phyloP scores from a whole-genome alignment of 2,888 invertebrate species.

The Chrysomela aeneicollis region DNA sequence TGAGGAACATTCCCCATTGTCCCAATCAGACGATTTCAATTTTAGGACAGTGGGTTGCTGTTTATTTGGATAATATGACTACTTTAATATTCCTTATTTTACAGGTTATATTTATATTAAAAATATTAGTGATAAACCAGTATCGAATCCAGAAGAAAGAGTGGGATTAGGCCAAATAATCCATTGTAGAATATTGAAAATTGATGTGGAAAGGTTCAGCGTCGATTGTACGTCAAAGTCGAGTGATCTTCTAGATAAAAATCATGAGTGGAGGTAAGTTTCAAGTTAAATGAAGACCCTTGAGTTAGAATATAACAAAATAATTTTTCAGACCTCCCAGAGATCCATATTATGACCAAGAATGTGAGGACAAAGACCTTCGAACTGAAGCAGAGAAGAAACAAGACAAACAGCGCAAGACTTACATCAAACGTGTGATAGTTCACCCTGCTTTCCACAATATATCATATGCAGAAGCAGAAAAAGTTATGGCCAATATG shows the following conservation, averaged over 20 bases:
- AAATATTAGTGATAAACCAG: constrained; percentile 92
- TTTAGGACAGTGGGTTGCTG: no score
- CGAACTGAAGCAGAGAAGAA: constrained; percentile 83
- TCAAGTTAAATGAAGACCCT: no score
- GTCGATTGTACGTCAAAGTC: constrained; percentile 94
- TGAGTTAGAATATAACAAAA: constrained; percentile 19
- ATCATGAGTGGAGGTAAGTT: constrained; percentile 85
- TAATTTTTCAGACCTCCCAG: constrained; percentile 73
- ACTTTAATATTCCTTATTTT: no score
- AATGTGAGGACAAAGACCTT: constrained; percentile 80
- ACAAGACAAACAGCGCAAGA: constrained; percentile 81
- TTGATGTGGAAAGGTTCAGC: constrained; percentile 92
- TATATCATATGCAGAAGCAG: constrained; percentile 91
- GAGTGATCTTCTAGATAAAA: constrained; percentile 90
- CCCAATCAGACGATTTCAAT: no score
- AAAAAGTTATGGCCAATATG: constrained; percentile 88
- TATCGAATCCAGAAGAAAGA: constrained; percentile 91
- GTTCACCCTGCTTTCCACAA: constrained; percentile 98
- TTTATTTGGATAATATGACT: no score
- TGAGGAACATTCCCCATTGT: no score
- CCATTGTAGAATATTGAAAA: constrained; percentile 91
- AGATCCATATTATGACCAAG: constrained; percentile 91
- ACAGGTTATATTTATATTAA: constrained; percentile 93
- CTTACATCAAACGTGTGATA: constrained; percentile 95
- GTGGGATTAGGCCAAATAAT: constrained; percentile 86